phyloP scores from a whole-genome alignment of 1,140 invertebrate genomes.

The Lordiphosa clarofinis region DNA sequence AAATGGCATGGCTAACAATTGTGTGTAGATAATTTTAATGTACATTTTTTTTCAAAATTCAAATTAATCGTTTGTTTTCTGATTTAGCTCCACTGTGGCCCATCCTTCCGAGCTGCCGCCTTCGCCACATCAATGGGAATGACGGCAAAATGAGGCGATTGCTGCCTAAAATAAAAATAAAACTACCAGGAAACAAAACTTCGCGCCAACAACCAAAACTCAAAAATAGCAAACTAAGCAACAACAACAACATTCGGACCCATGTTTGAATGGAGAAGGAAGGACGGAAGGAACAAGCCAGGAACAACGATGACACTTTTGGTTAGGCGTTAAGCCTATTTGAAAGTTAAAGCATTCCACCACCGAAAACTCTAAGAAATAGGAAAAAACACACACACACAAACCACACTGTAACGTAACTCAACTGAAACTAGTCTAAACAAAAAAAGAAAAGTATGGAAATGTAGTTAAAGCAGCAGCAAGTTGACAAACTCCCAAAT shows the following conservation, averaged over 20 bases:
- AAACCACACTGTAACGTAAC: constrained; percentile 56
- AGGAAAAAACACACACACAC: constrained; percentile 28
- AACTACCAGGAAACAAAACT: constrained; percentile 27
- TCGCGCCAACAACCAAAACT: constrained; percentile 15
- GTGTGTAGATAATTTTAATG: background rate
- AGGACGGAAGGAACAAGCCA: constrained; percentile 10
- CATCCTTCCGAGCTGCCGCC: constrained; percentile 98
- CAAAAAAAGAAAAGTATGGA: constrained; percentile 19
- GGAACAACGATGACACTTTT: constrained; percentile 29
- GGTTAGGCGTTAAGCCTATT: no score
- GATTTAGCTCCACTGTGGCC: constrained; percentile 92
- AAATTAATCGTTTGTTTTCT: constrained; percentile 7
- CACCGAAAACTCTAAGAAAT: constrained; percentile 56
- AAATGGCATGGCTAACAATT: constrained; percentile 8
- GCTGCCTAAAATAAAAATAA: constrained; percentile 78
- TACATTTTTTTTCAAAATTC: background rate
- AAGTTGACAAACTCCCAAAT: no score
- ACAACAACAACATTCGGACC: constrained; percentile 1
- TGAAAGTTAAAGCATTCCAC: constrained; percentile 65
- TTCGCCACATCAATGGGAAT: constrained; percentile 98
- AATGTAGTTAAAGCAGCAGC: constrained; percentile 46
- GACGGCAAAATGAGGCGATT: constrained; percentile 81
- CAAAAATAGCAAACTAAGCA: constrained; percentile 8
- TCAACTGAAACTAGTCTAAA: constrained; percentile 76
- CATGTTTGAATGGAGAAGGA: no score